Evolutionary conservation across 1,140 invertebrate genomes (phyloP).

Genomic region (Saccostrea echinata): DNA sequence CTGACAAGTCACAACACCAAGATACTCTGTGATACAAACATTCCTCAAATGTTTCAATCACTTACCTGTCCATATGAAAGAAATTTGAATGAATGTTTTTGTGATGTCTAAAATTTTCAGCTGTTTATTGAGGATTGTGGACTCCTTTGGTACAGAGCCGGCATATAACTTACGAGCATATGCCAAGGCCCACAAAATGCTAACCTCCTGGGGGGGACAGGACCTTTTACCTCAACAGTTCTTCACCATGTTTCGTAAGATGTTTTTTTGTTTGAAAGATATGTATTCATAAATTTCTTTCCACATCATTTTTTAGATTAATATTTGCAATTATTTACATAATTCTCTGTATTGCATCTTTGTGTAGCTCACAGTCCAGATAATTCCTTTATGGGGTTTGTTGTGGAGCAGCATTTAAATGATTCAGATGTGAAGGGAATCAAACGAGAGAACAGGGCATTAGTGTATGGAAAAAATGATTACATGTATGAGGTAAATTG

Average conservation of each 20-base stretch:
- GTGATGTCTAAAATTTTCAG: conserved; percentile 65
- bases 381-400: conserved; percentile 81
- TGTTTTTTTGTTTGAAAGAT: neutral
- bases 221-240: conserved; percentile 79
- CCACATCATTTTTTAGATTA: neutral
- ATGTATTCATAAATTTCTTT: neutral
- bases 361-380: conserved; percentile 79
- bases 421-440: conserved; percentile 61
- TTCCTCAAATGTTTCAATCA: too few species aligned
- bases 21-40: too few species aligned
- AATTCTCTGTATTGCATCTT: neutral
- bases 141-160: conserved; percentile 81
- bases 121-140: conserved; percentile 79
- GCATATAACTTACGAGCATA: conserved; percentile 77
- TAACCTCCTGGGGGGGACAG: conserved; percentile 80
- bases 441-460: conserved; percentile 71
- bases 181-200: conserved; percentile 76
- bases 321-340: neutral
- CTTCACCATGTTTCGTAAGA: conserved; percentile 81
- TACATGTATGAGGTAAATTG: conserved; percentile 80
- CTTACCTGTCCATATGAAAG: too few species aligned
- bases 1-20: too few species aligned
- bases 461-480: conserved; percentile 81
- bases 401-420: conserved; percentile 77
- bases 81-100: too few species aligned